phyloP scores from a whole-genome alignment of 2,113 vertebrate species.

The Tinamus guttatus region DNA sequence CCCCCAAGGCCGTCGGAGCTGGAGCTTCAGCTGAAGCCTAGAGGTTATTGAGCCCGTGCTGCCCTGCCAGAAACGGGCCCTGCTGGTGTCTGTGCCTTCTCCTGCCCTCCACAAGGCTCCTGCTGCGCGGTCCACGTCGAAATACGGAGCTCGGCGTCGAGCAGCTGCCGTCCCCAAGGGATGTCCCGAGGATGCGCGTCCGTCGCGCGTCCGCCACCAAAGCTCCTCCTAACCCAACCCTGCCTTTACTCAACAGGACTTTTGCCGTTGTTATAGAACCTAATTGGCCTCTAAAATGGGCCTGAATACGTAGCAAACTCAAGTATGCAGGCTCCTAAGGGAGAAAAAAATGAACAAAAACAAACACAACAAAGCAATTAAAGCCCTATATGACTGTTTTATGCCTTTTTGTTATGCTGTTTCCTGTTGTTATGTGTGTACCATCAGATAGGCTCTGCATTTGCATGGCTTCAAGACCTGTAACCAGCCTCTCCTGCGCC shows the following conservation, averaged over 20 bases:
- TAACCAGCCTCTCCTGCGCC: background rate
- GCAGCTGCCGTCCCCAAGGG: too few relatives aligned
- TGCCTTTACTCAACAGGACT: background rate
- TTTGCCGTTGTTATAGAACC: background rate
- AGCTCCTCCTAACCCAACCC: background rate
- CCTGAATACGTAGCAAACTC: background rate
- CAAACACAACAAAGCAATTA: background rate
- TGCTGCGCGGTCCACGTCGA: background rate
- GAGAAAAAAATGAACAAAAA: too few relatives aligned
- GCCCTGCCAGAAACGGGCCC: background rate
- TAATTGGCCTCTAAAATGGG: background rate
- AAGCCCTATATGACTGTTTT: background rate
- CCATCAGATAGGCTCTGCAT: background rate
- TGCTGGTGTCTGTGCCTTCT: rapidly evolving
- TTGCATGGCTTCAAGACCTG: background rate
- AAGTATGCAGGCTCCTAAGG: background rate
- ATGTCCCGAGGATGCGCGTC: too few relatives aligned
- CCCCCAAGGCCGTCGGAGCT: background rate
- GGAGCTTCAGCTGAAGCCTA: background rate
- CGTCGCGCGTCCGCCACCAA: background rate
- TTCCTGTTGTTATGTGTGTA: background rate
- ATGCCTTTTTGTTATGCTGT: background rate
- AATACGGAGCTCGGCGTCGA: background rate
- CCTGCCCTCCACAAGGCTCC: background rate
- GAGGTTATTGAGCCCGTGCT: background rate